Conservation (phyloP, 2,888 invertebrate genomes). For the Hypomecis punctinalis region DNA sequence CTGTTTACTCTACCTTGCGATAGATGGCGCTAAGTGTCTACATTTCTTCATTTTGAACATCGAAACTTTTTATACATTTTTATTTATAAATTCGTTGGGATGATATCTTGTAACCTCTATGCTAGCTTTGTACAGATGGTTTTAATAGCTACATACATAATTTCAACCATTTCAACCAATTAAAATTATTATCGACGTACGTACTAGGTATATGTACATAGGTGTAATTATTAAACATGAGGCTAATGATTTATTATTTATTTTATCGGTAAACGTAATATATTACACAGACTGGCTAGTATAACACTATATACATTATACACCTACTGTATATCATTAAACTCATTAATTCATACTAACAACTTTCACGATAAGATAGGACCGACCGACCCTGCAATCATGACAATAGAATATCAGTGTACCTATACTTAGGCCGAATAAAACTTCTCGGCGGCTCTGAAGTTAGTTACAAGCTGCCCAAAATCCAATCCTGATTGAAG, state of each 20-base stretch:
- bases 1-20: slow-evolving; percentile 24
- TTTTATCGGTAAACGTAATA: background rate
- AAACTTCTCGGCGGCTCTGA: too few relatives aligned
- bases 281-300: too few relatives aligned
- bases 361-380: too few relatives aligned
- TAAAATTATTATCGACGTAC: background rate
- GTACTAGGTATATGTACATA: background rate
- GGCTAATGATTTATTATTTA: background rate
- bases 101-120: background rate
- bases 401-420: too few relatives aligned
- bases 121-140: slow-evolving; percentile 4
- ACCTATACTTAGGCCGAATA: too few relatives aligned
- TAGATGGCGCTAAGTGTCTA: slow-evolving; percentile 55
- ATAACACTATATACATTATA: too few relatives aligned
- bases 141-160: background rate
- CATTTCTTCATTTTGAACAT: background rate
- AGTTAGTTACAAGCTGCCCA: too few relatives aligned
- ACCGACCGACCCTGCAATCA: too few relatives aligned
- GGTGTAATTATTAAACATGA: background rate
- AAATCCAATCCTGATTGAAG: too few relatives aligned
- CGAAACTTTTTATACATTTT: background rate
- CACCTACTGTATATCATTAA: too few relatives aligned
- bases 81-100: background rate
- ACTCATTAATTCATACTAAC: too few relatives aligned
- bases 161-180: background rate